phyloP scores from a whole-genome alignment of 2,888 invertebrate genomes.

The Pterobdella sp. region DNA sequence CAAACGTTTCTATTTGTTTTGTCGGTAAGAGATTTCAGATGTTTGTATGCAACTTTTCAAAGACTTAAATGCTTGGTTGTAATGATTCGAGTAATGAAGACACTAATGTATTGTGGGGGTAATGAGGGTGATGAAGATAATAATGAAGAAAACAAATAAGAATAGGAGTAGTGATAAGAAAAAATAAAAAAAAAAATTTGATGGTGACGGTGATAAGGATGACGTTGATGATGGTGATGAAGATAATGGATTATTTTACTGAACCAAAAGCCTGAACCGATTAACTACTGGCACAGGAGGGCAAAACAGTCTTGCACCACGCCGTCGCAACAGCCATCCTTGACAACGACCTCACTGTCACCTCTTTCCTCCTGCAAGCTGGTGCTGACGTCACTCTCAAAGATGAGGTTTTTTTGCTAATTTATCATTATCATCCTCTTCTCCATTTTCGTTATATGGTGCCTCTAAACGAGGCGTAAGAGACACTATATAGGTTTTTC shows the following conservation, averaged over 20 bases:
- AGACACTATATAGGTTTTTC: too few species aligned
- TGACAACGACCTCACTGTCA: constrained; percentile 35
- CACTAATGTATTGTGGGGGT: neutral
- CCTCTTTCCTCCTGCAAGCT: constrained; percentile 34
- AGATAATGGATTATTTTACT: neutral
- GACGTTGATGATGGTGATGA: neutral
- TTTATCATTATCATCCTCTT: too few species aligned
- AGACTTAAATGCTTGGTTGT: too few species aligned
- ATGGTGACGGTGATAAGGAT: neutral
- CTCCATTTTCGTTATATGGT: too few species aligned
- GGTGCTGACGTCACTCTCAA: constrained; percentile 37
- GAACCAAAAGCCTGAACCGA: neutral
- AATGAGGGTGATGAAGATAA: neutral
- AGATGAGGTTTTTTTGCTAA: constrained; percentile 36
- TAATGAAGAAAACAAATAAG: neutral
- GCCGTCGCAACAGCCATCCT: constrained; percentile 36
- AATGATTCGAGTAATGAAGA: neutral
- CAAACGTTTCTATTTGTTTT: too few species aligned
- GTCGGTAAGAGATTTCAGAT: too few species aligned
- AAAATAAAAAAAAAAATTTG: neutral
- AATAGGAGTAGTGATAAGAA: neutral
- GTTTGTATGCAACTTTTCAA: too few species aligned
- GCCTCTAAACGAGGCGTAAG: too few species aligned
- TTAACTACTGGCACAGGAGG: constrained; percentile 20
- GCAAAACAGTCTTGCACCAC: constrained; percentile 37